A percentile compares a stretch with the other conserved stretches of the same genome.
phyloP scores from a whole-genome alignment of 2,888 invertebrate genomes.

The Tenodera sinensis region DNA sequence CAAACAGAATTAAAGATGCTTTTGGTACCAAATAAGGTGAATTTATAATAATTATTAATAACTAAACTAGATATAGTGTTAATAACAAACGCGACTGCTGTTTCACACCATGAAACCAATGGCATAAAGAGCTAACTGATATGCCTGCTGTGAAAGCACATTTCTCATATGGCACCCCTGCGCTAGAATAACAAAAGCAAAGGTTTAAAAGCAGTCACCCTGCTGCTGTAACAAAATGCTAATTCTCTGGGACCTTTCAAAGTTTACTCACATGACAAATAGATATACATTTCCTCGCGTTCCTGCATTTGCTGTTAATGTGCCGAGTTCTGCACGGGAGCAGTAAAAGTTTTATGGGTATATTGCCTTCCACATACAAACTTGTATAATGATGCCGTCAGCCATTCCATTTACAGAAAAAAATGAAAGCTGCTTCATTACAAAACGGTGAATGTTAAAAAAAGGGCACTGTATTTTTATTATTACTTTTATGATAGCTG shows the following conservation, averaged over 20 bases:
- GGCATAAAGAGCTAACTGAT: background rate
- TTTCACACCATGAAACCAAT: background rate
- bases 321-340: background rate
- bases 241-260: background rate
- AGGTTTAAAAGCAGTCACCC: background rate
- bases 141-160: background rate
- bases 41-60: too few species aligned
- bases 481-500: background rate
- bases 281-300: background rate
- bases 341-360: background rate
- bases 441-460: background rate
- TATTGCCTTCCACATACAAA: background rate
- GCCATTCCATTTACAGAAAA: background rate
- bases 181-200: background rate
- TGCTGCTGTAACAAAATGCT: background rate
- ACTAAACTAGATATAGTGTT: too few species aligned
- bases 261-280: background rate
- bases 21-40: too few species aligned
- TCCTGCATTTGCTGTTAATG: background rate
- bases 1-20: too few species aligned
- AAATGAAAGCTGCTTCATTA: background rate
- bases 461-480: background rate
- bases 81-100: too few species aligned
- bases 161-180: background rate
- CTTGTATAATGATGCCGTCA: background rate